These are phyloP conservation scores for Euglossa dilemma DNA, from an alignment of 1,140 invertebrate species.

Conservation along the genomic window DNA sequence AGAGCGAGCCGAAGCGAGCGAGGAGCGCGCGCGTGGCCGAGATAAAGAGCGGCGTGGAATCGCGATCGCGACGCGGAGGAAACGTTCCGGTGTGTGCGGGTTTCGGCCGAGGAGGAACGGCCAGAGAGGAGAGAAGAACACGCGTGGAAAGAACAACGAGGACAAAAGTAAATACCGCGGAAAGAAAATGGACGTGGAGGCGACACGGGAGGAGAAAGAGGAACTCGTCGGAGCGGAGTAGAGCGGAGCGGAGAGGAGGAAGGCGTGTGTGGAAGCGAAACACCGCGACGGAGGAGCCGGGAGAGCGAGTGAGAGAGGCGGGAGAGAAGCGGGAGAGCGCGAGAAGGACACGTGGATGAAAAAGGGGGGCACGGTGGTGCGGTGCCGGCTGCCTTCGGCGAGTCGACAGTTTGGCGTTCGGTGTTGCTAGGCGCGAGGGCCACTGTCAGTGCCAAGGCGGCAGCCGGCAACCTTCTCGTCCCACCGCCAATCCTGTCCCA, in stretches of 20 bases:
- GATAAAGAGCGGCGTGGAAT: conserved; percentile 26
- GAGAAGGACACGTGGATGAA: conserved; percentile 47
- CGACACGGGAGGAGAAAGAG: conserved; percentile 15
- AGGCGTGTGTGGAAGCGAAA: conserved; percentile 5
- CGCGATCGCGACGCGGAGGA: conserved; percentile 14
- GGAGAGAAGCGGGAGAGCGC: conserved; percentile 5
- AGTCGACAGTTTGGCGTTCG: conserved; percentile 69
- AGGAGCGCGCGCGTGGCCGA: not conserved
- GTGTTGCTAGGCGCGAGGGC: conserved; percentile 76
- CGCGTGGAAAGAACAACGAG: not conserved
- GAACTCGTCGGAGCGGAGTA: too few relatives aligned
- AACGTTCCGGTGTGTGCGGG: not conserved
- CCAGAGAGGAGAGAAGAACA: not conserved
- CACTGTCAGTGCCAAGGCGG: conserved; percentile 76
- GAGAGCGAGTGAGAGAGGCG: not conserved
- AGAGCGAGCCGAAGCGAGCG: not conserved
- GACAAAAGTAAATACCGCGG: conserved; percentile 17
- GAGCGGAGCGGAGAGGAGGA: not conserved
- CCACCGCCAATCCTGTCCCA: conserved; percentile 52
- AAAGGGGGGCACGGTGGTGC: conserved; percentile 46
- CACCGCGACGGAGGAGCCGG: not conserved
- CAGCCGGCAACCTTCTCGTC: conserved; percentile 63
- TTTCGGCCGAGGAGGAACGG: not conserved
- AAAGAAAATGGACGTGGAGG: conserved; percentile 46
- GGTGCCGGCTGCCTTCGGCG: conserved; percentile 63